Conservation (phyloP, 2,113 vertebrate genomes). For the Sinosuthora webbiana region DNA sequence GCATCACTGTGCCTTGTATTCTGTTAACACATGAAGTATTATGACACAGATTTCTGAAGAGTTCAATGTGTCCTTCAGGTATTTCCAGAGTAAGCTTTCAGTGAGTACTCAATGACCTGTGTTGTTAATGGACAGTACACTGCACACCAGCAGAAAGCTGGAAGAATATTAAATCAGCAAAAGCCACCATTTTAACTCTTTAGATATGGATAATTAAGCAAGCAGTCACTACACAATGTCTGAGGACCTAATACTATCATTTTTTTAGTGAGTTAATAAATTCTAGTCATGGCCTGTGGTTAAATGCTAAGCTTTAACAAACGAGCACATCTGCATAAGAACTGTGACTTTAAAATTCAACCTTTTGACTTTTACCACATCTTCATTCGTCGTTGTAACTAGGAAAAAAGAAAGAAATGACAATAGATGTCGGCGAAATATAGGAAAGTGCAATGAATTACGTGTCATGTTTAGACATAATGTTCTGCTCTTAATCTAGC, state of each 20-base stretch:
- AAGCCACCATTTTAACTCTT: slow-evolving; percentile 61
- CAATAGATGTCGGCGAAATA: neutral
- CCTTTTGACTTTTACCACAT: slow-evolving; percentile 50
- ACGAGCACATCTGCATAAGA: slow-evolving; percentile 49
- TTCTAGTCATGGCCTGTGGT: slow-evolving; percentile 59
- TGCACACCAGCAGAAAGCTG: slow-evolving; percentile 37
- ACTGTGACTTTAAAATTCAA: slow-evolving; percentile 18
- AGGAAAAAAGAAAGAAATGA: neutral
- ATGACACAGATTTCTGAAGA: slow-evolving; percentile 53
- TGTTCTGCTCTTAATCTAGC: neutral
- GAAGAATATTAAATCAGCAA: slow-evolving; percentile 70
- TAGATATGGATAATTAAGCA: slow-evolving; percentile 75
- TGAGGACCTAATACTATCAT: slow-evolving; percentile 56
- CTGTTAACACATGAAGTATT: slow-evolving; percentile 50
- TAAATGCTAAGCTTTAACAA: slow-evolving; percentile 63
- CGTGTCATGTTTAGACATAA: slow-evolving; percentile 44
- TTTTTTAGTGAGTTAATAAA: slow-evolving; percentile 72
- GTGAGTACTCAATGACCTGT: slow-evolving; percentile 68
- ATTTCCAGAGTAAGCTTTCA: slow-evolving; percentile 56
- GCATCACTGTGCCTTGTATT: slow-evolving; percentile 31
- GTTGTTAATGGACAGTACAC: slow-evolving; percentile 41
- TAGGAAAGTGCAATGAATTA: neutral
- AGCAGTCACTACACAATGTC: slow-evolving; percentile 61
- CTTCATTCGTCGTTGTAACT: neutral
- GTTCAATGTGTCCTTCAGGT: slow-evolving; percentile 59